These are phyloP conservation scores for Gadus chalcogrammus DNA, from an alignment of 2,113 vertebrate species.

Conservation along the genomic window DNA sequence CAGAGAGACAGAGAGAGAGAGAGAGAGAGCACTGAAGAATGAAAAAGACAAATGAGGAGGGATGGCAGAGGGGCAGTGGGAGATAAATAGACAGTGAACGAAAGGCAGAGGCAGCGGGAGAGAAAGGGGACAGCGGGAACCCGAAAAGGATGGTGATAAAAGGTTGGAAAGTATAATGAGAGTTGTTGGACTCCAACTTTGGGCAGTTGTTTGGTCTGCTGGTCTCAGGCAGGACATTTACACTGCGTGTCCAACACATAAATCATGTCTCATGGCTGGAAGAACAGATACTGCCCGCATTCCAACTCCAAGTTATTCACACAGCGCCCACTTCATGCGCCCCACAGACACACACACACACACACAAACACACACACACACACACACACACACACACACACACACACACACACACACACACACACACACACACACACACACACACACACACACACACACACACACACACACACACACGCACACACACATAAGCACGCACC, in stretches of 20 bases:
- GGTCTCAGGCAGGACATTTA: conserved; percentile 66
- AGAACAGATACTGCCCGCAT: conserved; percentile 53
- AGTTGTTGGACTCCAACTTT: conserved; percentile 40
- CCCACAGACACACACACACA: conserved; percentile 23
- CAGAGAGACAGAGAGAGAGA: neutral
- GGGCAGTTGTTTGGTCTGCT: conserved; percentile 53
- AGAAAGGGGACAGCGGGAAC: conserved; percentile 10
- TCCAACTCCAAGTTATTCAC: conserved; percentile 29
- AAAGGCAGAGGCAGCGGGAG: conserved; percentile 1
- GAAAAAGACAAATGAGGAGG: neutral
- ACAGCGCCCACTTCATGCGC: conserved; percentile 11
- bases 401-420: too few relatives aligned
- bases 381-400: neutral
- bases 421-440: too few relatives aligned
- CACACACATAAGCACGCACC: conserved; percentile 14
- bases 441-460: conserved; percentile 23
- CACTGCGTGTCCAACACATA: conserved; percentile 60
- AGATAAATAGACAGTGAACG: conserved; percentile 26
- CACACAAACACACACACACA: neutral
- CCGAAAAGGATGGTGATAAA: neutral
- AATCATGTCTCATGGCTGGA: conserved; percentile 67
- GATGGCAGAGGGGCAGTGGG: neutral
- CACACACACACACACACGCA: neutral
- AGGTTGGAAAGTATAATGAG: conserved; percentile 47
- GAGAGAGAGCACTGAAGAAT: neutral